Evolutionary conservation across 1,140 invertebrate genomes (phyloP).

Genomic region (Ylistrum balloti): DNA sequence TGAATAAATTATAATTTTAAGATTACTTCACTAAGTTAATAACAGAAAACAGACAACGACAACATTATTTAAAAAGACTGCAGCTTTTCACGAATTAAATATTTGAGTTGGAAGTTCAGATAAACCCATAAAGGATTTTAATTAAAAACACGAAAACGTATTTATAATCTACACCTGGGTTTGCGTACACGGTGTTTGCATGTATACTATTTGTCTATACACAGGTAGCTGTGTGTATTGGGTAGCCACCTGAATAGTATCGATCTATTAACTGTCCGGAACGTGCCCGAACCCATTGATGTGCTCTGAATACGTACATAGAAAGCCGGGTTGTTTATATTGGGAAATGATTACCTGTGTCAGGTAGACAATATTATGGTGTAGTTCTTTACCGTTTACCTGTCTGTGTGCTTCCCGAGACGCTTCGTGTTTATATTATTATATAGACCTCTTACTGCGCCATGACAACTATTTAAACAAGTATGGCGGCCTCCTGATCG

Average conservation of each 20-base stretch:
- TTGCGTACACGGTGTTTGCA: background rate
- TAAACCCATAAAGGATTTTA: background rate
- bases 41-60: too few species aligned
- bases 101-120: background rate
- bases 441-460: background rate
- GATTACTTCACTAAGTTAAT: too few species aligned
- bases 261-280: background rate
- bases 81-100: too few species aligned
- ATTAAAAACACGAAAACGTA: background rate
- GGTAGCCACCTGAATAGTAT: background rate
- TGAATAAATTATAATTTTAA: too few species aligned
- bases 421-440: background rate
- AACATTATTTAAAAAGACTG: too few species aligned
- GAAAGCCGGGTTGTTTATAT: background rate
- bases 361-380: background rate
- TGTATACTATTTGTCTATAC: too few species aligned
- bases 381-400: background rate
- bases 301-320: background rate
- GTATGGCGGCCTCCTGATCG: constrained; percentile 26
- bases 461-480: constrained; percentile 40
- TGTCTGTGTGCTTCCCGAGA: background rate
- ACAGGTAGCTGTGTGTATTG: background rate
- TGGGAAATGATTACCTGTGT: background rate
- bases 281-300: constrained; percentile 2
- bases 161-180: background rate